Evolutionary conservation across 2,888 invertebrate species (phyloP).

Genomic region (Agelastica alni): DNA sequence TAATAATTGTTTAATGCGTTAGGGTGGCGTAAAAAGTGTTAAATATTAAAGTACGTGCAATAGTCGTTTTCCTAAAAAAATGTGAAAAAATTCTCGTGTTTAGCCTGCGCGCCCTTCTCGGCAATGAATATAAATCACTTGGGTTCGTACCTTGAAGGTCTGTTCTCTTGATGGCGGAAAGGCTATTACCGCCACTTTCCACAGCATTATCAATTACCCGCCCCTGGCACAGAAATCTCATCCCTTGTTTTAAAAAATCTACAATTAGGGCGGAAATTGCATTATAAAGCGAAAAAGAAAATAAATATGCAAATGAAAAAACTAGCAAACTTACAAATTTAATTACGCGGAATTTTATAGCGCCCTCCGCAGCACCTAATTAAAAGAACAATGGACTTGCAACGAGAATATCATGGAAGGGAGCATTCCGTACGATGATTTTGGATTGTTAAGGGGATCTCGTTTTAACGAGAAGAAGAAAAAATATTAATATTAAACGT

Average conservation of each 20-base stretch:
- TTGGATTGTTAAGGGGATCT: neutral
- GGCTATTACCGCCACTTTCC: constrained; percentile 24
- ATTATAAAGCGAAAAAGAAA: constrained; percentile 35
- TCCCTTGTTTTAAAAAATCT: constrained; percentile 36
- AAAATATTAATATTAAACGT: no score
- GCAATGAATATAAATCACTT: constrained; percentile 29
- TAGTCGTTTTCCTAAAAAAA: constrained; percentile 5
- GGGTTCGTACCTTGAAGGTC: constrained; percentile 20
- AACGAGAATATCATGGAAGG: neutral
- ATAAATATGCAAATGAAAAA: constrained; percentile 39
- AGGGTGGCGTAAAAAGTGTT: neutral
- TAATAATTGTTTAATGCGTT: no score
- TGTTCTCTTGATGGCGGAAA: constrained; percentile 25
- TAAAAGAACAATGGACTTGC: constrained; percentile 49
- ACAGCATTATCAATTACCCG: constrained; percentile 33
- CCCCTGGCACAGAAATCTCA: constrained; percentile 29
- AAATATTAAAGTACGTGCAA: neutral
- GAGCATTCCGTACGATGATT: neutral
- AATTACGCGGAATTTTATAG: constrained; percentile 46
- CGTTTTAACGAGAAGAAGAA: neutral
- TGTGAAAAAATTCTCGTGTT: neutral
- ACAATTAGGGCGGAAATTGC: constrained; percentile 34
- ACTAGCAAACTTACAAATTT: constrained; percentile 44
- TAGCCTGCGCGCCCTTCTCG: constrained; percentile 6
- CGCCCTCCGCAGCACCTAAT: constrained; percentile 47